Evolutionary conservation across 1,140 invertebrate species (phyloP).

Genomic region (Brachionus plicatilis): DNA sequence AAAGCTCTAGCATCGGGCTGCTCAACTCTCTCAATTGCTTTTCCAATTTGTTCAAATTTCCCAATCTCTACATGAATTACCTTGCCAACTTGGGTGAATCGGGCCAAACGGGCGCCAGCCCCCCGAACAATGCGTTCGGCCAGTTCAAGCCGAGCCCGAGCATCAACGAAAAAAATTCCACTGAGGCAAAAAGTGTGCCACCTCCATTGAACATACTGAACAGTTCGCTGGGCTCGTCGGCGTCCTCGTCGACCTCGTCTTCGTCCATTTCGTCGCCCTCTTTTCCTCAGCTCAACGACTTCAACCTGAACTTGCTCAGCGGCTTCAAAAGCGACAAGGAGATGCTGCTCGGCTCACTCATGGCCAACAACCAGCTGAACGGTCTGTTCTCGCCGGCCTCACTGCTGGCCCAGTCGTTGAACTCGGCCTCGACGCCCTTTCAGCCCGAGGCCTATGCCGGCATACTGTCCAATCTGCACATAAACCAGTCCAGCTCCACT

Average conservation of each 20-base stretch:
- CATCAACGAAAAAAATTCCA: background rate
- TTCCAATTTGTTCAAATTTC: slow-evolving; percentile 24
- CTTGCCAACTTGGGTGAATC: background rate
- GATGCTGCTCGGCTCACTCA: background rate
- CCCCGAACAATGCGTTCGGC: background rate
- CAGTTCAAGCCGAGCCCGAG: background rate
- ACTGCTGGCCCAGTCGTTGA: background rate
- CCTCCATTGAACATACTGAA: background rate
- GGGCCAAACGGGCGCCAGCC: background rate
- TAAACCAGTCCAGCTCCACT: background rate
- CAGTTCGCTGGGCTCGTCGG: background rate
- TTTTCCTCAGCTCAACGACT: background rate
- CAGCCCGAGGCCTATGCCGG: background rate
- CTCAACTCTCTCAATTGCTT: background rate
- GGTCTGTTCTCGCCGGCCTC: background rate
- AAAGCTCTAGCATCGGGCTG: background rate
- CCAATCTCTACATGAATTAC: slow-evolving; percentile 13
- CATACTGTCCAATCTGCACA: background rate
- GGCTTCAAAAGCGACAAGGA: slow-evolving; percentile 1
- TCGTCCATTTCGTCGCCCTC: slow-evolving; percentile 4
- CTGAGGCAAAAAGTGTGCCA: background rate
- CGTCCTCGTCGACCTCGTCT: background rate
- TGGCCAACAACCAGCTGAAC: background rate
- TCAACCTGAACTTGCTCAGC: background rate
- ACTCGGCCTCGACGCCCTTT: background rate